Base-by-base conservation (phyloP, 2,888 invertebrate genomes). In the Campoplex nolae region DNA sequence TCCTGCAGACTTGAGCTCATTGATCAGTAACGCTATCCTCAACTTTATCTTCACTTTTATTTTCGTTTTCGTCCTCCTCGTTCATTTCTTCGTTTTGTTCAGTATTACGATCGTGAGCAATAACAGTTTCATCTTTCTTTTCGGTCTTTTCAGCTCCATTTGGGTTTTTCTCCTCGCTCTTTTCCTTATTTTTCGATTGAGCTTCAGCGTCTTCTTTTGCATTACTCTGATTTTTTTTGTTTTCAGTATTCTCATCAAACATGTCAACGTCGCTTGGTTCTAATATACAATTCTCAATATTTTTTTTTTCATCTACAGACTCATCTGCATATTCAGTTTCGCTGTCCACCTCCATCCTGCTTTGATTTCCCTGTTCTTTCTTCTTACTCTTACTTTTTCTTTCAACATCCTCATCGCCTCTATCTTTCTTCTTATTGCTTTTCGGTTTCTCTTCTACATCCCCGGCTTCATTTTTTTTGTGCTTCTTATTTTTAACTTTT, bases 371-470 rank as follows among this genome's bases (percentile, higher is more conserved):
- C 32, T 76, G 38, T 13, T 48, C 51, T 35, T 74, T 71, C 28
- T 54, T 65, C 54, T 70, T 83, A 48, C 62, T 28, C 42, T 9
- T n/a, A 18, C 56, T 45, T 74, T 68, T 45, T 32, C 16, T 32
- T 4, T 51, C 71, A 7, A 58, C 67, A 16, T 68, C 68, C 45
- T 1, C 23, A 9, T 74, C 65, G 11, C 54, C 68, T 13, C n/a
- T 11, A 3, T 65, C 62, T 58, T 77, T 32, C 16, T 77, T 65
- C 23, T 65, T 71, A 58, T 51, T 71, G 13, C 4, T 67, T 18
- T 68, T 56, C 1, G 35, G 58, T n/a, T 75, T 73, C 48, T 80
- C 67, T 42, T 80, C 58, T 3, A 38, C 35, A 13, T 84, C 70
- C 76, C n/a, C 58, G 8, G 16, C 48, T 13, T 68, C 76, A 38